Evolutionary conservation across 2,888 invertebrate genomes (phyloP).

Genomic region (Protonemura montana): DNA sequence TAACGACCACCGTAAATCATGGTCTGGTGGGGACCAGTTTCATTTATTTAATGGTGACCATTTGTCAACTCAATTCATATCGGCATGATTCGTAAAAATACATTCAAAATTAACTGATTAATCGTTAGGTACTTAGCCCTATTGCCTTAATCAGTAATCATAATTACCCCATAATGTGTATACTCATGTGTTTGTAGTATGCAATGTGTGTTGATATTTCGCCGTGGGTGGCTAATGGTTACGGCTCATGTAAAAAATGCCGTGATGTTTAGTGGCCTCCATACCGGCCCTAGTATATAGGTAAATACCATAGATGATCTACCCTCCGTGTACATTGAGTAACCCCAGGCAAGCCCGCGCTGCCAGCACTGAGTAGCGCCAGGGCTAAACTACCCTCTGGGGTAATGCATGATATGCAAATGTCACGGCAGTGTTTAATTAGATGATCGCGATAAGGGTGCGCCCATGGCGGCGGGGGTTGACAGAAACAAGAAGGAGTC

Average conservation of each 20-base stretch:
- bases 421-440: constrained; percentile 49
- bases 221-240: constrained; percentile 32
- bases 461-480: constrained; percentile 38
- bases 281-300: background rate
- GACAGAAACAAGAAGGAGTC: constrained; percentile 47
- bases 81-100: background rate
- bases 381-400: constrained; percentile 45
- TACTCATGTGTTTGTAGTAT: background rate
- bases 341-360: background rate
- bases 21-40: background rate
- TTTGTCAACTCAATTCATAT: background rate
- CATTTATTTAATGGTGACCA: background rate
- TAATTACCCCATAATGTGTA: constrained; percentile 23
- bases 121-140: background rate
- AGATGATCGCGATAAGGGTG: constrained; percentile 49
- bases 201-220: constrained; percentile 20
- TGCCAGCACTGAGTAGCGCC: background rate
- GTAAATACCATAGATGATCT: constrained; percentile 13
- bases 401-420: constrained; percentile 50
- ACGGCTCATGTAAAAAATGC: constrained; percentile 31
- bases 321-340: background rate
- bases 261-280: constrained; percentile 32
- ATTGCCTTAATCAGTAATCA: constrained; percentile 23
- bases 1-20: background rate
- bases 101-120: background rate